Percentiles rank a stretch among this genome's conserved stretches.
Conservation (phyloP, 1,140 invertebrate species). For the Orussus abietinus region DNA sequence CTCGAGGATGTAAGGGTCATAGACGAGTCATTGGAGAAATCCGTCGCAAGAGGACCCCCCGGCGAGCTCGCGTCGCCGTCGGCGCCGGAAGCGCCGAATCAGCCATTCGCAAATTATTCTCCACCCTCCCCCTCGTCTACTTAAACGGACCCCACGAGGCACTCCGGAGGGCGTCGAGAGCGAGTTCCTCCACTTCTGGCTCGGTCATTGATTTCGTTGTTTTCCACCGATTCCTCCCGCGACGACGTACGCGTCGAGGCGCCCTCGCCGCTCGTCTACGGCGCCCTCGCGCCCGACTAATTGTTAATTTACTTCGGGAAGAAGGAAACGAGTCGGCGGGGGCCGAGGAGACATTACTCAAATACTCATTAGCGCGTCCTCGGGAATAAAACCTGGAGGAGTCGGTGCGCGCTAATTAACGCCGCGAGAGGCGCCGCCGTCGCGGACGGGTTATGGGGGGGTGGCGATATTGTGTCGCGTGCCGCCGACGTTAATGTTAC, state of each 20-base stretch:
- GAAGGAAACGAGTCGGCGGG: conserved; percentile 25
- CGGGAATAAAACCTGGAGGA: conserved; percentile 42
- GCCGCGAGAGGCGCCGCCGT: conserved; percentile 28
- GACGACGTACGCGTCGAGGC: not conserved
- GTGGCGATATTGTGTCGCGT: conserved; percentile 34
- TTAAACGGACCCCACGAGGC: too few species aligned
- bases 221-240: conserved; percentile 10
- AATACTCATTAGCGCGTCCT: conserved; percentile 44
- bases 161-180: too few species aligned
- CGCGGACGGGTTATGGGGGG: conserved; percentile 23
- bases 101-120: conserved; percentile 28
- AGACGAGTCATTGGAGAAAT: too few species aligned
- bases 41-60: too few species aligned
- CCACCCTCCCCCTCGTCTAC: conserved; percentile 6
- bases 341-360: conserved; percentile 41
- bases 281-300: too few species aligned
- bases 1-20: too few species aligned
- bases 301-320: conserved; percentile 40
- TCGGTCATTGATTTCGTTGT: conserved; percentile 7
- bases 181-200: not conserved
- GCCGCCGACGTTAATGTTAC: conserved; percentile 8
- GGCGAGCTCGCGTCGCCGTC: conserved; percentile 1
- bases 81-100: conserved; percentile 25
- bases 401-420: conserved; percentile 44
- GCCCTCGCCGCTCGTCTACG: conserved; percentile 14